These are phyloP conservation scores for Cryptops parisi DNA, from an alignment of 2,888 invertebrate genomes.

Conservation along the genomic window DNA sequence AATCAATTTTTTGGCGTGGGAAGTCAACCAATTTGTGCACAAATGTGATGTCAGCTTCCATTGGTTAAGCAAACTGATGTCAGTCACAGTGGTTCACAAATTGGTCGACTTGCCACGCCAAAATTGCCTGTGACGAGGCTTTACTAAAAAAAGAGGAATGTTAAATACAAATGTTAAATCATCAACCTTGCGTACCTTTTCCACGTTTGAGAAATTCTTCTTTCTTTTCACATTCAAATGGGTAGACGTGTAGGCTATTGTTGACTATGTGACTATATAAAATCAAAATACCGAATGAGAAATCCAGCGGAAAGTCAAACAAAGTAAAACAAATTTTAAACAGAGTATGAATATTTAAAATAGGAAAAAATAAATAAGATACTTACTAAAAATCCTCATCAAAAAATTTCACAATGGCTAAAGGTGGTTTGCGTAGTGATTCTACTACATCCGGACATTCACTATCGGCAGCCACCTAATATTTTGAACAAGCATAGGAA, in stretches of 20 bases:
- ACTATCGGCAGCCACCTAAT: constrained; percentile 11
- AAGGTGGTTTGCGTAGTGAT: constrained; percentile 11
- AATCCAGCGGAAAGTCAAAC: no score
- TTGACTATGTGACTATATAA: constrained; percentile 15
- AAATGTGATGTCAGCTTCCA: no score
- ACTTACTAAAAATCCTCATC: constrained; percentile 18
- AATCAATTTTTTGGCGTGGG: no score
- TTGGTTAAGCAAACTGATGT: no score
- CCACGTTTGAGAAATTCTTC: constrained; percentile 17
- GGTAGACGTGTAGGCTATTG: constrained; percentile 14
- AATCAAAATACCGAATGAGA: neutral
- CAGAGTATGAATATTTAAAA: neutral
- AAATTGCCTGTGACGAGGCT: no score
- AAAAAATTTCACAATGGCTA: constrained; percentile 18
- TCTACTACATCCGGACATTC: constrained; percentile 15
- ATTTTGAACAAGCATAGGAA: no score
- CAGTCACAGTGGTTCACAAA: no score
- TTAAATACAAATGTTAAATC: no score
- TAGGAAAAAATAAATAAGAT: neutral
- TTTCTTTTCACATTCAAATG: constrained; percentile 14
- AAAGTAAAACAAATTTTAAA: neutral
- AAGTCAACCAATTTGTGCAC: no score
- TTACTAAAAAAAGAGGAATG: no score
- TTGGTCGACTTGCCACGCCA: no score
- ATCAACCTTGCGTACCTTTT: constrained; percentile 15